Base-by-base conservation (phyloP, 2,797 vertebrate species). In the Sus cebifrons region DNA sequence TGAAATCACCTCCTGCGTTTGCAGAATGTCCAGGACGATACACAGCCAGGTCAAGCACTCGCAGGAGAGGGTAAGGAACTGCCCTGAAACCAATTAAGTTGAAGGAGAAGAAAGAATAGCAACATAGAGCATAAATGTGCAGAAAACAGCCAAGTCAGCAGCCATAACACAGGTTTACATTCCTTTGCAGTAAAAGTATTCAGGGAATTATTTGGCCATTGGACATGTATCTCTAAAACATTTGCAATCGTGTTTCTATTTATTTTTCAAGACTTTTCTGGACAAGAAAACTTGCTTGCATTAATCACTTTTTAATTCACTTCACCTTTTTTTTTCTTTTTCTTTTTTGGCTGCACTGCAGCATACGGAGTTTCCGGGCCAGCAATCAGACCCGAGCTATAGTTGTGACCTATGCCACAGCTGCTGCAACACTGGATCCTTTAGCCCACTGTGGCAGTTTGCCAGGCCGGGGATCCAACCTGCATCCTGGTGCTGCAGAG, bases 231-330 rank as follows among this genome's bases (percentile, higher is more conserved):
- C 83, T 94, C 87, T 91, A 9, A 77, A 78, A 56, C 6, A 1
- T 91, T 91, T 54, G 20, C n/a, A 88, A 12, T 32, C 49, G 23
- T 75, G 14, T 32, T 95, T 94, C 74, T 87, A 90, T 65, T 95
- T 94, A 36, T 32, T 97, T 96, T 97, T 95, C 29, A 49, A 71
- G 54, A 91, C 6, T 86, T 75, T 85, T 97, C 97, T 65, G 78
- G 74, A 71, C 9, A 36, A 44, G 44, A 44, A 49, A 18, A 52
- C 11, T 8, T 36, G 14, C 65, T 68, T 87, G n/a, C 32, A 1
- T 85, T 67, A 36, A 75, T 49, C 67, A 84, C 86, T 86, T 97
- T 95, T 70, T 60, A 84, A 91, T 78, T 97, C 88, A 77, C 18
- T 20, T 62, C 91, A 23, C 81, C 78, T 36, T 49, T 49, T 10